Conservation (phyloP, 2,888 invertebrate genomes). For the Archips crataeganus region DNA sequence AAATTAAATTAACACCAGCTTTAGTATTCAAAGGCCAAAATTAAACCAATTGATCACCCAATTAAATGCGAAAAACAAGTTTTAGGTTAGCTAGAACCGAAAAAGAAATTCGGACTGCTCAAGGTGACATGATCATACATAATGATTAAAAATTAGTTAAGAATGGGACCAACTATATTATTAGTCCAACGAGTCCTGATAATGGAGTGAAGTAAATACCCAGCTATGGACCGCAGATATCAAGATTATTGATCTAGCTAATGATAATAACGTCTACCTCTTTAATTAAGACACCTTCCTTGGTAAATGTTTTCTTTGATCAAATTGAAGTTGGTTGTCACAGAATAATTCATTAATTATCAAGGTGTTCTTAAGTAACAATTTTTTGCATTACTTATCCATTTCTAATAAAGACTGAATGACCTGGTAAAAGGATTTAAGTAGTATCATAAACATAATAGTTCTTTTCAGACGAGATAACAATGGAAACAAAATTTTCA, state of each 20-base stretch:
- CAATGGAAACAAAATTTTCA: constrained; percentile 21
- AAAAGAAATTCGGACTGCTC: no score
- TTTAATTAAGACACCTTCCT: background rate
- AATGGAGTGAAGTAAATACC: background rate
- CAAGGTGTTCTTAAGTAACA: background rate
- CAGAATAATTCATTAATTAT: background rate
- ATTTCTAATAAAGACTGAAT: constrained; percentile 21
- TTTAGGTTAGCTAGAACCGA: no score
- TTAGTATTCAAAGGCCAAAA: no score
- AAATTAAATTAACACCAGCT: no score
- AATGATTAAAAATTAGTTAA: no score
- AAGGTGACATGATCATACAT: no score
- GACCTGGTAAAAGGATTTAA: constrained; percentile 18
- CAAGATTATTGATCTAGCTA: background rate
- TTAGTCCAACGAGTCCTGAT: background rate
- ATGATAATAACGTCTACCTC: background rate
- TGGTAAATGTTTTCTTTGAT: background rate
- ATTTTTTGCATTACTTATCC: background rate
- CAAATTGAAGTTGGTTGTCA: background rate
- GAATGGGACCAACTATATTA: no score
- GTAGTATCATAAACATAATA: constrained; percentile 11
- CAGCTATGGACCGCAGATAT: background rate
- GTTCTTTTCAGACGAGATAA: constrained; percentile 20
- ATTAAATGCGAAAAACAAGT: no score
- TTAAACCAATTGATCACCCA: no score